Evolutionary conservation across 1,140 invertebrate genomes (phyloP).

Genomic region (Plodia interpunctella): DNA sequence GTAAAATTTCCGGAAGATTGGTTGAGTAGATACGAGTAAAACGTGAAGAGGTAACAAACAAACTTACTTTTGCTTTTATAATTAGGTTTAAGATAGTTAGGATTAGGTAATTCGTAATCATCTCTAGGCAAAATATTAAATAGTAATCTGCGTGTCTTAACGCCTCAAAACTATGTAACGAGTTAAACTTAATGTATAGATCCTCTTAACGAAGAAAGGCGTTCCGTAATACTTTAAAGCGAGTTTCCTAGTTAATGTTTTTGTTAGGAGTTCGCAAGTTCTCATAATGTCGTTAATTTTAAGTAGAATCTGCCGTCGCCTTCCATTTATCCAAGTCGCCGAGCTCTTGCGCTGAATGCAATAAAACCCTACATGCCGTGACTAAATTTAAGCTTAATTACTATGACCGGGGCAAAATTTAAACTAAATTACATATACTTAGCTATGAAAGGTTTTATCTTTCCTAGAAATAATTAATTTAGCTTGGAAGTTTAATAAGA

Average conservation of each 20-base stretch:
- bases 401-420: not conserved
- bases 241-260: constrained; percentile 6
- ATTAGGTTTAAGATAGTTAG: no score
- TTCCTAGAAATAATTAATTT: no score
- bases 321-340: not conserved
- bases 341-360: not conserved
- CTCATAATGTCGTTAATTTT: constrained; percentile 4
- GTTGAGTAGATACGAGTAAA: no score
- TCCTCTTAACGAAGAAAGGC: constrained; percentile 1
- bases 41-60: no score
- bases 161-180: not conserved
- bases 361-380: not conserved
- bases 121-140: no score
- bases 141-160: no score
- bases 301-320: not conserved
- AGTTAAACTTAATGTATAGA: not conserved
- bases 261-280: constrained; percentile 5
- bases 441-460: no score
- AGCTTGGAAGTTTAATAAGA: no score
- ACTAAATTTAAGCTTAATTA: constrained; percentile 1
- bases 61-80: no score
- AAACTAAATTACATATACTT: not conserved
- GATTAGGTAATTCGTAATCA: no score
- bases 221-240: constrained; percentile 1
- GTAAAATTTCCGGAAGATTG: no score